phyloP scores from a whole-genome alignment of 1,140 invertebrate species.

The Zaprionus africanus region DNA sequence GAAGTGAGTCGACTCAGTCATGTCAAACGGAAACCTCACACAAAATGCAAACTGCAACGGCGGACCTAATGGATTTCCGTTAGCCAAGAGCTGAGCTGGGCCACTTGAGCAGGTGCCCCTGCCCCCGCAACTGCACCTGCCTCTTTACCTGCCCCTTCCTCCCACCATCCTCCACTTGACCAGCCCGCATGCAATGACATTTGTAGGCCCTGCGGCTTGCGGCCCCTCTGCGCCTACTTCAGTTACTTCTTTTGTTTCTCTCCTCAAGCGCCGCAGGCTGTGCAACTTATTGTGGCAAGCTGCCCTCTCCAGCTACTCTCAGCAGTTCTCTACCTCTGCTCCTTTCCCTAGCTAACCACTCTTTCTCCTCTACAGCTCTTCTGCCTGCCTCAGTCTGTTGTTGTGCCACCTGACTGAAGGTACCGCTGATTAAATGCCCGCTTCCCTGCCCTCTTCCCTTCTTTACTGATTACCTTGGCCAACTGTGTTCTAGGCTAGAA shows the following conservation, averaged over 20 bases:
- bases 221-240: not conserved
- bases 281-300: not conserved
- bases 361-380: not conserved
- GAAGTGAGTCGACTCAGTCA: conserved; percentile 19
- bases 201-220: conserved; percentile 64
- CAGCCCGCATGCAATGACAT: conserved; percentile 57
- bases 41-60: conserved; percentile 73
- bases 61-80: conserved; percentile 79
- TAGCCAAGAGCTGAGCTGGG: conserved; percentile 64
- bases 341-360: not conserved
- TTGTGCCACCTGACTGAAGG: conserved; percentile 35
- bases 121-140: not conserved
- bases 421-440: not conserved
- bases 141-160: not conserved
- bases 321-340: not conserved
- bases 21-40: conserved; percentile 77
- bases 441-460: not conserved
- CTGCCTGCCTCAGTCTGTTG: conserved; percentile 23
- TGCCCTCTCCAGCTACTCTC: not conserved
- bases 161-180: not conserved
- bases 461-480: conserved; percentile 23
- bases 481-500: conserved; percentile 17
- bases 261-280: too few relatives aligned
- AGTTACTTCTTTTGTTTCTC: too few relatives aligned
- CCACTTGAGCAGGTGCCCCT: conserved; percentile 61